Evolutionary conservation across 2,888 invertebrate species (phyloP).

Genomic region (Catocala sponsa): DNA sequence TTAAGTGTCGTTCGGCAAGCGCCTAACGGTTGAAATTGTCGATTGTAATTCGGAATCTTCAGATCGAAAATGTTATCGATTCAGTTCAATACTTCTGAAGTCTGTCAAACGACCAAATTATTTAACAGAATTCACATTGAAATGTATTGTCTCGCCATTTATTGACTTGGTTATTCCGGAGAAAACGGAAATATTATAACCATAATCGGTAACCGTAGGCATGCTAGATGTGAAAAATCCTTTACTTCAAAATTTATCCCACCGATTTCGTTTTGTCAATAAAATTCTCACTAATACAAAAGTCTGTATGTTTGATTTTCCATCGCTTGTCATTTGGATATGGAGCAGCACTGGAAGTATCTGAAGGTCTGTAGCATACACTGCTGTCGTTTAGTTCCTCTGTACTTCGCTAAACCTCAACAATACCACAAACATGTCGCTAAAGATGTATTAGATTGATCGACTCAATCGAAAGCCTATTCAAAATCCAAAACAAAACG

Average conservation of each 20-base stretch:
- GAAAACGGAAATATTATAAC: too few species aligned
- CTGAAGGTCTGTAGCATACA: slow-evolving; percentile 91
- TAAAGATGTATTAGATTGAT: background rate
- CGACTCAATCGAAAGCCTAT: background rate
- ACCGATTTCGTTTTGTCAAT: slow-evolving; percentile 31
- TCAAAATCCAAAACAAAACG: background rate
- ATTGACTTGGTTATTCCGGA: too few species aligned
- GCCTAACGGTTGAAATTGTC: too few species aligned
- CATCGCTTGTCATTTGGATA: slow-evolving; percentile 79
- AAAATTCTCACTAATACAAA: slow-evolving; percentile 40
- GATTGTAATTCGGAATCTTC: too few species aligned
- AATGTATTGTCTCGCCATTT: too few species aligned
- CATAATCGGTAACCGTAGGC: too few species aligned
- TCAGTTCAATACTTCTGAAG: too few species aligned
- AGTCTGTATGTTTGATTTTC: slow-evolving; percentile 61
- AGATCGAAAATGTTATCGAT: too few species aligned
- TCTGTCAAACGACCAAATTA: too few species aligned
- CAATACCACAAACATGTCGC: background rate
- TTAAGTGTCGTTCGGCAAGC: too few species aligned
- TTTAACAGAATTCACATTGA: too few species aligned
- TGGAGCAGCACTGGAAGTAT: slow-evolving; percentile 93
- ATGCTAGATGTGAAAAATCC: background rate
- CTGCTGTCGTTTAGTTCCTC: slow-evolving; percentile 39
- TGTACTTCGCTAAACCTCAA: slow-evolving; percentile 32
- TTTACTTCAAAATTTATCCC: slow-evolving; percentile 5